A percentile compares a stretch with the other conserved stretches of the same genome.
Conservation (phyloP, 2,888 invertebrate species). For the Galeruca laticollis region DNA sequence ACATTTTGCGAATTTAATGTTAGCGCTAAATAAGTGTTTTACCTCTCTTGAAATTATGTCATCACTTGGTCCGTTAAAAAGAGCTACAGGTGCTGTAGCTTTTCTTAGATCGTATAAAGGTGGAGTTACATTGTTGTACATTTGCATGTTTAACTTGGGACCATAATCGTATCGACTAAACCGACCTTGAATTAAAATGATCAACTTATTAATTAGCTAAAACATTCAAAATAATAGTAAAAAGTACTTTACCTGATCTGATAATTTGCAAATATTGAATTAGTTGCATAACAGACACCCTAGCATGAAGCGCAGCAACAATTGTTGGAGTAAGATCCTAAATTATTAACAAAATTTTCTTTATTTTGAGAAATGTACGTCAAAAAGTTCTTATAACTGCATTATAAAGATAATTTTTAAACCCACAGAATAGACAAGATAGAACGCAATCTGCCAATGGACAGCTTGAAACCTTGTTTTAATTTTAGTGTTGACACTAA, state of each 20-base stretch:
- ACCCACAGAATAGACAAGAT: no score
- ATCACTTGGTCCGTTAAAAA: constrained; percentile 29
- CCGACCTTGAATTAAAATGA: constrained; percentile 26
- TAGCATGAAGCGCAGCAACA: not conserved
- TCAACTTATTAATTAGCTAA: no score
- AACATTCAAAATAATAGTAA: no score
- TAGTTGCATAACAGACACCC: constrained; percentile 7
- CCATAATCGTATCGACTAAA: constrained; percentile 46
- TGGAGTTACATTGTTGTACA: constrained; percentile 38
- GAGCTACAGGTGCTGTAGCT: constrained; percentile 40
- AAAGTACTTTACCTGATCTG: constrained; percentile 22
- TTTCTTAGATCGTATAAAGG: constrained; percentile 40
- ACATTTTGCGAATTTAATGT: no score
- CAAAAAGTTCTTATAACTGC: no score
- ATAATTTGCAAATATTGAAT: constrained; percentile 28
- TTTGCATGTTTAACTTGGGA: constrained; percentile 30
- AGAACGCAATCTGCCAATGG: no score
- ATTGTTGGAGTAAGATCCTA: constrained; percentile 27
- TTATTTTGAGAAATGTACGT: no score
- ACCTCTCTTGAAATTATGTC: constrained; percentile 23
- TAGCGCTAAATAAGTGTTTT: no score
- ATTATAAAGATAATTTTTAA: no score
- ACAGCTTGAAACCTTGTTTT: no score
- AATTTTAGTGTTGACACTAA: no score
- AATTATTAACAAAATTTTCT: no score